Evolutionary conservation across 2,113 vertebrate genomes (phyloP), one percentile per base, ranked within the genome.

Genomic region (Ursus arctos): DNA sequence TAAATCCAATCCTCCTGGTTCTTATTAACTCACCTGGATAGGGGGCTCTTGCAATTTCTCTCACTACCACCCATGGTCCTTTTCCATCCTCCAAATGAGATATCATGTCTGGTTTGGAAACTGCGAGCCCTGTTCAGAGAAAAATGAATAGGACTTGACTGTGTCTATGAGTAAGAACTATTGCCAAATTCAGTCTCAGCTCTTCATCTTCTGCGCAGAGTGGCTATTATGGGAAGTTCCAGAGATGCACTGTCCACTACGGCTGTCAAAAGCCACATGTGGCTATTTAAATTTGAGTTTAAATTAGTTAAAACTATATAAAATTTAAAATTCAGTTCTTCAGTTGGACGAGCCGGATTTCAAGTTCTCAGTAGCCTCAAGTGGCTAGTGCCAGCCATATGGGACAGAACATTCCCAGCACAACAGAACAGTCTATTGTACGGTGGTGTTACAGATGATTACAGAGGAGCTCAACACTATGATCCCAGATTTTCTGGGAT

Each of bases 51-150:
- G 97, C 86, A 87, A 96, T 96, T 95, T 94, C 94, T 95, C 71
- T 96, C 53, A 97, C 47, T 55, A 92, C 24, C 14, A 87, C 83
- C 94, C 97, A 96, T n/a, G 87, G 93, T 88, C 94, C 86, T 89
- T 97, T 95, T 49, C 93, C 97, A 86, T 93, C 65, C 67, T 98
- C 92, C 86, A 98, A 95, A 97, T 94, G 71, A 94, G 90, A 91
- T 86, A 97, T 97, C 97, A 98, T 97, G 49, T 95, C 97, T 89
- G 97, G 97, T 94, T 97, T 97, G 65, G 92, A 97, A 97, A 98
- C 93, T 89, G 87, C 94, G 95, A 97, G 97, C 36, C 97, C 97
- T 98, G 65, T 47, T 96, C 36, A 95, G 31, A 96, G 77, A 93
- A 31, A 94, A 95, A 94, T 3, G 19, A 93, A 63, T 12, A 71